A percentile compares a stretch with the other conserved stretches of the same genome.
These are phyloP conservation scores for Saguinus imperator DNA, from an alignment of 2,113 vertebrate species.

Conservation along the genomic window DNA sequence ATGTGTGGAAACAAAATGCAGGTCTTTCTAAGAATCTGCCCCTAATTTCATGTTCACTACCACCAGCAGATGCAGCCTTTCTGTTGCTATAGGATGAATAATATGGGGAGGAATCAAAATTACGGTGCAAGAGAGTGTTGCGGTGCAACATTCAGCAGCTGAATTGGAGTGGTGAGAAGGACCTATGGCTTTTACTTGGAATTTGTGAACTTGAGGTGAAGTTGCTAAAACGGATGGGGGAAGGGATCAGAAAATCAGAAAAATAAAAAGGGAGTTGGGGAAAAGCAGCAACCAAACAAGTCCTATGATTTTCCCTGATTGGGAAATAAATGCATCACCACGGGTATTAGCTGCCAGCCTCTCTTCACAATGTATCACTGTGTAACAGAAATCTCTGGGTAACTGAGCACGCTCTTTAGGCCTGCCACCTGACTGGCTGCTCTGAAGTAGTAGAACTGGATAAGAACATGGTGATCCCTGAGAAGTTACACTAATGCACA, in stretches of 20 bases:
- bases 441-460: neutral
- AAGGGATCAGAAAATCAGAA: neutral
- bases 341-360: neutral
- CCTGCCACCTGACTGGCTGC: no score
- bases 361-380: neutral
- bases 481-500: neutral
- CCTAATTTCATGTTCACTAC: neutral
- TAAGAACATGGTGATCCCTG: neutral
- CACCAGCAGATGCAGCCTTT: neutral
- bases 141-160: neutral
- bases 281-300: neutral
- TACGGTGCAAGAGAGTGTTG: neutral
- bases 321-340: neutral
- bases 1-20: neutral
- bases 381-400: neutral
- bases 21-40: neutral
- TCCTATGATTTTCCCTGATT: neutral
- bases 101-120: neutral
- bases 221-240: neutral
- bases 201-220: neutral
- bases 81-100: neutral
- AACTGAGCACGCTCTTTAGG: neutral
- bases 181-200: neutral
- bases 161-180: neutral
- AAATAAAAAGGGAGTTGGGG: neutral